phyloP scores from a whole-genome alignment of 2,888 invertebrate genomes.

The Sesia apiformis region DNA sequence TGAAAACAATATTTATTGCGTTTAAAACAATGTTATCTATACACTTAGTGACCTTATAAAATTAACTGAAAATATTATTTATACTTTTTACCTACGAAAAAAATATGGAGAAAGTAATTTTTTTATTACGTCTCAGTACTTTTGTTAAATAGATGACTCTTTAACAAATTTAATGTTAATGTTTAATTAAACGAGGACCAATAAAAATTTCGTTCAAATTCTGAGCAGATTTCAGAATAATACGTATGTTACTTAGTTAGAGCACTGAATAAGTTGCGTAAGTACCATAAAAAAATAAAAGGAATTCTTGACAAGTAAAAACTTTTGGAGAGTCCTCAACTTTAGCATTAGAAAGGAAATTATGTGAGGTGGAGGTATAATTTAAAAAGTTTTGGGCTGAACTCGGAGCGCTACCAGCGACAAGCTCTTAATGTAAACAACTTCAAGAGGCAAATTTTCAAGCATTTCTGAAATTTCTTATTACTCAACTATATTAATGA shows the following conservation, averaged over 20 bases:
- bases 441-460: constrained; percentile 7
- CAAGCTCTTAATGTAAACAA: constrained; percentile 28
- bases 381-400: constrained; percentile 40
- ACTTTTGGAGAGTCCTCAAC: constrained; percentile 43
- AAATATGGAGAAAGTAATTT: too few species aligned
- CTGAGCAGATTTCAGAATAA: too few species aligned
- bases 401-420: constrained; percentile 14
- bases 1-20: too few species aligned
- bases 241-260: background rate
- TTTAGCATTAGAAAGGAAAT: constrained; percentile 57
- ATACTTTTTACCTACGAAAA: too few species aligned
- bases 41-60: too few species aligned
- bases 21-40: too few species aligned
- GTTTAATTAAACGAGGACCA: too few species aligned
- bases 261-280: constrained; percentile 1
- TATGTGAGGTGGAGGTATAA: constrained; percentile 48
- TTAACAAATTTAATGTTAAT: too few species aligned
- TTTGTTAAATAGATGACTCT: too few species aligned
- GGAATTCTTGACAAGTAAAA: constrained; percentile 31
- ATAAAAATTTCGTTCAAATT: too few species aligned
- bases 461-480: background rate
- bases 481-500: background rate
- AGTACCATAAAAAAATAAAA: constrained; percentile 41
- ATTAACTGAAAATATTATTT: too few species aligned
- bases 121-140: too few species aligned